phyloP scores from a whole-genome alignment of 2,888 invertebrate species.

The Campoplex capitator region DNA sequence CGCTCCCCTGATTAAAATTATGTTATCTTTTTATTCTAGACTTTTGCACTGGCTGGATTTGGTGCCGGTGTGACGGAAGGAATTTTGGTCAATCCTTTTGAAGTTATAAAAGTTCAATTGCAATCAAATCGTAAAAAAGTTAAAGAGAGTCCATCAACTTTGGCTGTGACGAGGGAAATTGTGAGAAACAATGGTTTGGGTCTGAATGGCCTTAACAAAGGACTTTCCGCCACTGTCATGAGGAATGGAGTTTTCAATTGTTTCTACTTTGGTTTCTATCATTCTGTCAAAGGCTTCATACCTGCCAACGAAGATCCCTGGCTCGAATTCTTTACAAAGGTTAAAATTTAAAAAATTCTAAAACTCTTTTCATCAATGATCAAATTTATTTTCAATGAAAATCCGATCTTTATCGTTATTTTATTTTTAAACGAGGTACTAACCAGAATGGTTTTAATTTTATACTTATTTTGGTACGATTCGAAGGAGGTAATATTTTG shows the following conservation, averaged over 20 bases:
- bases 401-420: neutral
- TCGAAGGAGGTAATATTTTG: neutral
- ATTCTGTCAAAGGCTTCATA: slow-evolving; percentile 92
- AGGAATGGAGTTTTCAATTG: slow-evolving; percentile 97
- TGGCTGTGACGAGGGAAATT: slow-evolving; percentile 92
- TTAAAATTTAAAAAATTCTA: slow-evolving; percentile 58
- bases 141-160: slow-evolving; percentile 90
- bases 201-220: slow-evolving; percentile 92
- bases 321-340: slow-evolving; percentile 90
- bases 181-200: slow-evolving; percentile 92
- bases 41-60: slow-evolving; percentile 94
- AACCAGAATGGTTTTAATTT: neutral
- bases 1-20: too few species aligned
- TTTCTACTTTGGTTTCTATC: slow-evolving; percentile 98
- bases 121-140: slow-evolving; percentile 90
- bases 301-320: slow-evolving; percentile 89
- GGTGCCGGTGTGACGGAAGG: slow-evolving; percentile 97
- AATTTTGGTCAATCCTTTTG: slow-evolving; percentile 96
- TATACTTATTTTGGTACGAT: neutral
- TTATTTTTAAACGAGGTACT: too few species aligned
- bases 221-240: slow-evolving; percentile 94
- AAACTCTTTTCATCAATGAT: neutral
- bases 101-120: slow-evolving; percentile 97
- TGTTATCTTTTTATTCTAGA: slow-evolving; percentile 86
- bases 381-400: neutral